These are phyloP conservation scores for Cyanistes caeruleus DNA, from an alignment of 2,113 vertebrate genomes.

Conservation along the genomic window DNA sequence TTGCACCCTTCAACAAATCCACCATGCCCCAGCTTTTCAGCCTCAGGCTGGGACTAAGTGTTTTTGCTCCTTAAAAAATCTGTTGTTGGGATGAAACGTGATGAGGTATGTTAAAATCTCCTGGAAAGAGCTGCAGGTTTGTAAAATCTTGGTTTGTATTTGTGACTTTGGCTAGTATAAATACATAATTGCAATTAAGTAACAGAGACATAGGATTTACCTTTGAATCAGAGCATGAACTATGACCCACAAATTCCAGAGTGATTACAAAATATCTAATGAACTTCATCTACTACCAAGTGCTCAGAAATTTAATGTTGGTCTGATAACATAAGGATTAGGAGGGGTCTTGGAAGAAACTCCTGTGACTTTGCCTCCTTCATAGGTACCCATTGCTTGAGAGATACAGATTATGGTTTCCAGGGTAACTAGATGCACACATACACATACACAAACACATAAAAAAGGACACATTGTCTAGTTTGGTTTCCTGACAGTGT, in stretches of 20 bases:
- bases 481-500: slow-evolving; percentile 67
- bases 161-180: background rate
- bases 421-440: slow-evolving; percentile 82
- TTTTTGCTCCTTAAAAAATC: background rate
- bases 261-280: slow-evolving; percentile 11
- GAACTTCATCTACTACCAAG: background rate
- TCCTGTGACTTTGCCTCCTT: slow-evolving; percentile 67
- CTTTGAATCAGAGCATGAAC: background rate
- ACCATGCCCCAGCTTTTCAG: background rate
- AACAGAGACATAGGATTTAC: background rate
- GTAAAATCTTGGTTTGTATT: background rate
- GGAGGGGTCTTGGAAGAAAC: slow-evolving; percentile 46
- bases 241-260: background rate
- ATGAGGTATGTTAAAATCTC: background rate
- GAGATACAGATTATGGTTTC: slow-evolving; percentile 88
- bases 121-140: background rate
- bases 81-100: background rate
- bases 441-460: background rate
- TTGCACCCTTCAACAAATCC: background rate
- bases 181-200: background rate
- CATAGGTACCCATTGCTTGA: slow-evolving; percentile 53
- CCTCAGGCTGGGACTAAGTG: background rate
- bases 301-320: slow-evolving; percentile 56
- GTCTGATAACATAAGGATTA: slow-evolving; percentile 63
- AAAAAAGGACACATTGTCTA: slow-evolving; percentile 71